A percentile compares a stretch with the other conserved stretches of the same genome.
Evolutionary conservation across 2,888 invertebrate genomes (phyloP).

Genomic region (Ornithoptera alexandrae): DNA sequence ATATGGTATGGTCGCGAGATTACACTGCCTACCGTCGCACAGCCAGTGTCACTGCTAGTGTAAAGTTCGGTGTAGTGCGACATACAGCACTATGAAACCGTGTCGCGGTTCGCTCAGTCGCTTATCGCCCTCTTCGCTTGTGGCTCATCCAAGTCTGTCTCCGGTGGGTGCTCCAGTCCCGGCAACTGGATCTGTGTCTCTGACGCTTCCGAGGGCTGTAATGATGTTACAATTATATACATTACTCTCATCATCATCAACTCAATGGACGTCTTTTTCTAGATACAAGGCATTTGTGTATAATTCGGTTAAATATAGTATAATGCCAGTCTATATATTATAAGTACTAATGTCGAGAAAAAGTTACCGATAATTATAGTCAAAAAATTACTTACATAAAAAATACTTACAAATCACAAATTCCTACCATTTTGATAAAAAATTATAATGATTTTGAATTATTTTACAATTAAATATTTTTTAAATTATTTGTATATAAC

Average conservation of each 20-base stretch:
- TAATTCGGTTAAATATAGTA: too few species aligned
- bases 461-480: too few species aligned
- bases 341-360: too few species aligned
- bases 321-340: too few species aligned
- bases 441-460: too few species aligned
- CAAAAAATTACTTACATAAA: too few species aligned
- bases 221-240: slow-evolving; percentile 9
- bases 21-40: slow-evolving; percentile 15
- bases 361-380: too few species aligned
- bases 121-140: slow-evolving; percentile 51
- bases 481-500: too few species aligned
- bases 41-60: slow-evolving; percentile 9
- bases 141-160: slow-evolving; percentile 68
- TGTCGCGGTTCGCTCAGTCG: slow-evolving; percentile 40
- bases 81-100: not conserved
- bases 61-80: slow-evolving; percentile 2
- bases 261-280: not conserved
- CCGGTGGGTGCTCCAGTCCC: slow-evolving; percentile 79
- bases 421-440: too few species aligned
- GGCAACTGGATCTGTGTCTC: slow-evolving; percentile 89
- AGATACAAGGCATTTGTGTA: too few species aligned
- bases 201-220: slow-evolving; percentile 88
- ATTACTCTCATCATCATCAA: not conserved
- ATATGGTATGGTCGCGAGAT: slow-evolving; percentile 14
- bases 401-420: too few species aligned